A percentile compares a stretch with the other conserved stretches of the same genome.
These are phyloP conservation scores for Oxytorus armatus DNA, from an alignment of 2,888 invertebrate genomes.

Conservation along the genomic window DNA sequence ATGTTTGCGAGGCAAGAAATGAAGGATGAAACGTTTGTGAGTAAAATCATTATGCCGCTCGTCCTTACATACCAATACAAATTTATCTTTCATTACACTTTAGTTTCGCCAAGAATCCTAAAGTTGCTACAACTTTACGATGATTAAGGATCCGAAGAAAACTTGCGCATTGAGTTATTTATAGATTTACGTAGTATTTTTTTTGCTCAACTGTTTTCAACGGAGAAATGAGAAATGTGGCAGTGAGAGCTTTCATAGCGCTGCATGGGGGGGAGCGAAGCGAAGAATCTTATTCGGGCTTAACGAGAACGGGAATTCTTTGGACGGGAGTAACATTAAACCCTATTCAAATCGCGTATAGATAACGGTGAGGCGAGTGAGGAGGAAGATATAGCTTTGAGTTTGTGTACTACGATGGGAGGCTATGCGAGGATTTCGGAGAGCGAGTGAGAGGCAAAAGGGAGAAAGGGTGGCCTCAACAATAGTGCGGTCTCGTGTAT, in stretches of 20 bases:
- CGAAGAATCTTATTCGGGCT: slow-evolving; percentile 40
- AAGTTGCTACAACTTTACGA: slow-evolving; percentile 17
- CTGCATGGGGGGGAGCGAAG: slow-evolving; percentile 10
- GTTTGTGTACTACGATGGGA: slow-evolving; percentile 3
- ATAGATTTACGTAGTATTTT: slow-evolving; percentile 49
- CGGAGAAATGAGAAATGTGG: slow-evolving; percentile 18
- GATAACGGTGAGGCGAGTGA: slow-evolving; percentile 73
- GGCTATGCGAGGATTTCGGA: background rate
- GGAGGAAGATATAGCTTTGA: slow-evolving; percentile 56
- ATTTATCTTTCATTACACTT: too few relatives aligned
- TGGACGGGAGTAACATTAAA: slow-evolving; percentile 69
- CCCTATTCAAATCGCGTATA: slow-evolving; percentile 74
- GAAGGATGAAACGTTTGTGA: too few relatives aligned
- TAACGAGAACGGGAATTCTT: slow-evolving; percentile 55
- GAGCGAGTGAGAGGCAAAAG: slow-evolving; percentile 10
- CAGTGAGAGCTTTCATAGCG: slow-evolving; percentile 16
- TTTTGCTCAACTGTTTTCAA: slow-evolving; percentile 1
- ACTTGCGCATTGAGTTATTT: slow-evolving; percentile 44
- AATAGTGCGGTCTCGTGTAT: slow-evolving; percentile 76
- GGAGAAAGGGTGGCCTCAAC: slow-evolving; percentile 71
- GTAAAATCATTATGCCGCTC: too few relatives aligned
- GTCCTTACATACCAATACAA: too few relatives aligned
- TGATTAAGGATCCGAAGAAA: slow-evolving; percentile 49
- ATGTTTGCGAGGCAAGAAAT: too few relatives aligned
- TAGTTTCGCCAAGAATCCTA: background rate